Conservation (phyloP, 2,113 vertebrate genomes). For the Otus sunia region DNA sequence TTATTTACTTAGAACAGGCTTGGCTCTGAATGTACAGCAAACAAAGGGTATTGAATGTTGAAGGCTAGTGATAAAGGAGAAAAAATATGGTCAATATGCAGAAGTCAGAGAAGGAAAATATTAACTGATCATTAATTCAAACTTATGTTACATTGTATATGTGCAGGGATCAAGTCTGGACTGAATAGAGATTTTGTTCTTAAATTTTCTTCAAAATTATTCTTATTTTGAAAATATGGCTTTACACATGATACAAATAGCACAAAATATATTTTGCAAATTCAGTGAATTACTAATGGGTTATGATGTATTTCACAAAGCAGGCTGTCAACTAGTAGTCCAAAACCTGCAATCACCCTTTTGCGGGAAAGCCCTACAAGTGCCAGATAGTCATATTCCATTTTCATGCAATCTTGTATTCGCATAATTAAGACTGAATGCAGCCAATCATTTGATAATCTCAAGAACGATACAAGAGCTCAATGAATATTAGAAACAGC, state of each 20-base stretch:
- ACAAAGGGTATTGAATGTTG: neutral
- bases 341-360: neutral
- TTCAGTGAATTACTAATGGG: neutral
- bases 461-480: neutral
- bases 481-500: neutral
- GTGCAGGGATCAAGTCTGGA: neutral
- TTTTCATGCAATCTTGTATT: neutral
- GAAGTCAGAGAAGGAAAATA: neutral
- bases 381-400: neutral
- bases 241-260: neutral
- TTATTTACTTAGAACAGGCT: conserved; percentile 8
- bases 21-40: neutral
- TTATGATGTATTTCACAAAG: neutral
- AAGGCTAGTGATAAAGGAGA: neutral
- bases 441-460: neutral
- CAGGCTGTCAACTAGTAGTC: neutral
- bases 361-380: neutral
- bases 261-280: neutral
- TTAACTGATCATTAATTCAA: neutral
- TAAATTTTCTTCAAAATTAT: neutral
- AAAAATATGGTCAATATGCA: neutral
- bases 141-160: neutral
- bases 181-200: neutral
- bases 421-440: neutral
- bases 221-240: neutral